Conservation (phyloP, 2,113 vertebrate species). For the Dromaius novaehollandiae region DNA sequence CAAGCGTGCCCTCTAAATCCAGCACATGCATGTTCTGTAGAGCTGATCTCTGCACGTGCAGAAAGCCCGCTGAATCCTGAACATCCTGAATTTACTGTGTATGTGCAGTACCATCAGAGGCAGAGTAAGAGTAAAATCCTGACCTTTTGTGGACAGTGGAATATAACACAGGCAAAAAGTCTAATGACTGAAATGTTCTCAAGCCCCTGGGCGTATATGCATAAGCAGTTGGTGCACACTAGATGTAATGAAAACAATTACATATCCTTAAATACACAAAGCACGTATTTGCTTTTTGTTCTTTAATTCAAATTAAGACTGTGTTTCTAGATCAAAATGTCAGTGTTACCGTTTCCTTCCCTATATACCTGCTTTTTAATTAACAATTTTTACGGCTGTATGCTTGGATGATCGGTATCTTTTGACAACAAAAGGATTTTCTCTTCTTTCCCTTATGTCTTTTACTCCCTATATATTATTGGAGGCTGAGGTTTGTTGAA, state of each 20-base stretch:
- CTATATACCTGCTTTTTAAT: background rate
- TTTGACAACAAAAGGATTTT: background rate
- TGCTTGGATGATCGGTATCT: background rate
- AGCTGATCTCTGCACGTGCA: background rate
- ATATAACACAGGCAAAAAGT: background rate
- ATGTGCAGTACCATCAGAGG: background rate
- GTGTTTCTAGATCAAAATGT: background rate
- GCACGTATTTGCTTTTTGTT: background rate
- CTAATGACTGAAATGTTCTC: background rate
- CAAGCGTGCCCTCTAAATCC: background rate
- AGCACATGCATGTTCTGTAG: rapidly evolving
- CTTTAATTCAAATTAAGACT: background rate
- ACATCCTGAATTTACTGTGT: rapidly evolving
- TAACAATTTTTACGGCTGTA: background rate
- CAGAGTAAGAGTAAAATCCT: background rate
- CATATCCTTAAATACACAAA: background rate
- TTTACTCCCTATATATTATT: background rate
- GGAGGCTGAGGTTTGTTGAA: background rate
- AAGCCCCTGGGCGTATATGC: background rate
- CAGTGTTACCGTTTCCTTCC: background rate
- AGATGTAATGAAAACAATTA: background rate
- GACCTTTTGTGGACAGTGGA: background rate
- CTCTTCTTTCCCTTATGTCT: background rate
- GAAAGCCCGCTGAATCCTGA: background rate
- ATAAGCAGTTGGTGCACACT: background rate